Base-by-base conservation (phyloP, 1,140 invertebrate genomes). In the Drosophila erecta region DNA sequence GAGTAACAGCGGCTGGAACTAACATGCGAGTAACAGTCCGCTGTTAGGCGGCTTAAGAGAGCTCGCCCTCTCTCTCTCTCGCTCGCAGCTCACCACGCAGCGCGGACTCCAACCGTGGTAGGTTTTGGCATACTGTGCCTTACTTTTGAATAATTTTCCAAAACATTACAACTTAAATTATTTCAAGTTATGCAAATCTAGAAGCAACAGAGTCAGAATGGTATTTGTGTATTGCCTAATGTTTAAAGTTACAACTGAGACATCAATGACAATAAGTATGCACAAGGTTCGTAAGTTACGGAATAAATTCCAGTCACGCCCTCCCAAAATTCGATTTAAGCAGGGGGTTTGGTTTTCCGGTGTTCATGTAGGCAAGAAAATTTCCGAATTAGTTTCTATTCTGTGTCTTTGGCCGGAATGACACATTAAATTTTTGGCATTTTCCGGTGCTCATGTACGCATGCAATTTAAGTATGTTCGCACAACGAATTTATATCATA, bases 91-190 rank as follows among this genome's bases (percentile, higher is more conserved):
- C 22, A 47, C 12, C 46, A 47, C 7, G 2, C 2, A 50, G 47
- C 47, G 27, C n/a, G 10, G 47, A 33, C 47, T 50, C 47, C 11
- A 50, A 50, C 47, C 47, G n/a, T 15, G 47, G 47, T 50, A 27
- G n/a, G 20, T 20, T 44, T 11, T 30, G 30, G 30, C 30, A 30
- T 10, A 3, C 30, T 2, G 30, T 30, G 24, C 24, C 4, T 24
- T 4, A 24, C 24, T 24, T 24, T 24, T 24, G 24, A 24, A 24
- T 24, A 24, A 24, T 24, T 24, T 24, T 24, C 24, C 24, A 24
- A 24, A 24, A 24, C 24, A 24, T 24, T 24, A 24, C 24, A 24
- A 24, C 4, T 24, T 24, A 0, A 4, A 24, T 4, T 5, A 24
- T 24, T 24, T 0, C 4, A 30, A 30, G 8, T 2, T 30, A 30